Evolutionary conservation across 2,797 vertebrate genomes (phyloP), one percentile per base, ranked within the genome.

Genomic region (Myotis vivesi): DNA sequence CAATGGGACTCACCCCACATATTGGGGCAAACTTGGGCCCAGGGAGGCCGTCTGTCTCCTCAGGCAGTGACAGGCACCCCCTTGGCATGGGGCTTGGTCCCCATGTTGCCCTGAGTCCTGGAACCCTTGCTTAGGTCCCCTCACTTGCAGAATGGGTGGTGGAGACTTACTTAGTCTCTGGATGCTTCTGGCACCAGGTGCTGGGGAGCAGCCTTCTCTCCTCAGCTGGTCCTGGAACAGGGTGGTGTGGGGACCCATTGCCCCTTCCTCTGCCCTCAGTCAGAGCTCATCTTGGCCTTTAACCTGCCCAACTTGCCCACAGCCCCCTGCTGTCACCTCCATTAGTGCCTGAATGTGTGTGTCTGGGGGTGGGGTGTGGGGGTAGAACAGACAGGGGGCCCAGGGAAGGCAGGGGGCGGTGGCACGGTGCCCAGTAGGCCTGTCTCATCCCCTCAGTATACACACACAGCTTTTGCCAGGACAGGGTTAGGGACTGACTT

Each of bases 381-480:
- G 55, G 92, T 77, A 64, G 36, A 64, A 49, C 0, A 0, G 44
- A 33, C 33, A 44, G 66, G 15, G 23, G 62, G 64, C 25, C 44
- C 44, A 8, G 19, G 33, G 55, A 59, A 33, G 55, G 79, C 20
- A 53, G 72, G 66, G 75, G 17, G 10, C 85, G 38, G 96, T 85
- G 88, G 94, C 94, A 6, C 0, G 0, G 36, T 36, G 76, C 81
- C 69, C 7, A 23, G 92, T 79, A 25, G 93, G 93, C 49, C 97
- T 98, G 97, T 98, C 98, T 96, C 96, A 92, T 91, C 93, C 3
- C 96, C 97, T 98, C 97, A 98, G 95, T 53, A 0, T 93, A 91
- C 77, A 6, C 0, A 55, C 30, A 19, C 1, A 6, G 77, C 41
- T 53, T 59, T 94, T 23, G 23, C 76, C 20, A 23, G 88, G 41